Percentiles rank a stretch among this genome's conserved stretches.
Evolutionary conservation across 2,113 vertebrate species (phyloP).

Genomic region (Notothenia rossii): DNA sequence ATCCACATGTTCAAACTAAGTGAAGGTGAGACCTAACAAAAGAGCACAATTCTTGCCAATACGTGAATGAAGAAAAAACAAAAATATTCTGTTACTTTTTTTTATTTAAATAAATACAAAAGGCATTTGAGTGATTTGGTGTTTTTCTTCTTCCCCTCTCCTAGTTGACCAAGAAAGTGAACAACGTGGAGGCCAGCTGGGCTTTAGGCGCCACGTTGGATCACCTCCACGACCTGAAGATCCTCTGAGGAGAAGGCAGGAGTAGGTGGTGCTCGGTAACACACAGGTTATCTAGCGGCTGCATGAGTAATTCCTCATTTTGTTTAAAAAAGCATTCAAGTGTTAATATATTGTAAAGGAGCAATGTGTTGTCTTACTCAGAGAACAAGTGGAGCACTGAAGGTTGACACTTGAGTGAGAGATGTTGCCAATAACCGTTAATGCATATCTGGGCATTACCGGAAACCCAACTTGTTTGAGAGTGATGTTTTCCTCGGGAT

Average conservation of each 20-base stretch:
- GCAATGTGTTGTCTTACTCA: slow-evolving; percentile 7
- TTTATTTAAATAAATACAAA: slow-evolving; percentile 77
- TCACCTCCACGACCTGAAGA: slow-evolving; percentile 88
- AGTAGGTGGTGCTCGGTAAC: slow-evolving; percentile 17
- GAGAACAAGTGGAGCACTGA: slow-evolving; percentile 29
- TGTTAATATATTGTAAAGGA: slow-evolving; percentile 47
- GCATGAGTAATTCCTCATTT: slow-evolving; percentile 32
- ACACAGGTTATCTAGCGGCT: slow-evolving; percentile 27
- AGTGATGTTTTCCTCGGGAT: slow-evolving; percentile 9
- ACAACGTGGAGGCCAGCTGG: slow-evolving; percentile 96
- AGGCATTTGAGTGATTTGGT: slow-evolving; percentile 67
- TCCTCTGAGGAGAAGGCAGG: slow-evolving; percentile 65
- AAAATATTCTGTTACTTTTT: not conserved
- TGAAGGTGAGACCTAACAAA: not conserved
- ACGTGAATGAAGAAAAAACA: not conserved
- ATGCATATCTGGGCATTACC: slow-evolving; percentile 25
- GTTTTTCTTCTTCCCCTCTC: slow-evolving; percentile 6
- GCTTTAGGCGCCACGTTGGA: slow-evolving; percentile 93
- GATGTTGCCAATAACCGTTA: slow-evolving; percentile 32
- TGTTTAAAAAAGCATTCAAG: slow-evolving; percentile 29
- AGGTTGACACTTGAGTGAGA: slow-evolving; percentile 35
- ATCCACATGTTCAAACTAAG: too few species aligned
- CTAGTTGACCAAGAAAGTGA: slow-evolving; percentile 95
- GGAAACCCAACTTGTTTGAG: not conserved
- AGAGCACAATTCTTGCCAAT: not conserved